phyloP scores from a whole-genome alignment of 2,797 vertebrate genomes.

The Oreortyx pictus region DNA sequence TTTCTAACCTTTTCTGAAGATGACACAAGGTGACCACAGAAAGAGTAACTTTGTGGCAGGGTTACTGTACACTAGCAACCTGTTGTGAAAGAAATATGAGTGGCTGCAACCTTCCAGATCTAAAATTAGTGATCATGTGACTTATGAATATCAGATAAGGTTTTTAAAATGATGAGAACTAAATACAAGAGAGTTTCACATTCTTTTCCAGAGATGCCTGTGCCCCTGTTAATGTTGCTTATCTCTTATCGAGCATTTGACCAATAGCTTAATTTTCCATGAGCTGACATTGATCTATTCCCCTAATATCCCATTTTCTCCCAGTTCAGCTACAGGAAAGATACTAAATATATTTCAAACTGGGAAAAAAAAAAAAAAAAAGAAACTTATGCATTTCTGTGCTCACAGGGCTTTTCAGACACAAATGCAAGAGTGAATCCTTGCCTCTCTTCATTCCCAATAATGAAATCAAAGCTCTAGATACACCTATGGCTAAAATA shows the following conservation, averaged over 20 bases:
- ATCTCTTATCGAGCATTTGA: background rate
- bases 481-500: background rate
- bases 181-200: background rate
- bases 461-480: background rate
- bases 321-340: background rate
- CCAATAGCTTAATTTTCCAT: background rate
- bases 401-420: background rate
- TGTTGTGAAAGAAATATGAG: background rate
- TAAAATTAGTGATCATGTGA: background rate
- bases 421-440: background rate
- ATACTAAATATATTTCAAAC: background rate
- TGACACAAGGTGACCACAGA: background rate
- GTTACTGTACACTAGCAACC: background rate
- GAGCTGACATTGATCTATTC: background rate
- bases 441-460: background rate
- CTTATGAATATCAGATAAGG: background rate
- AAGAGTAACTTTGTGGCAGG: background rate
- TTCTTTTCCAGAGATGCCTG: background rate
- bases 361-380: too few species aligned
- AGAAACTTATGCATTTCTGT: background rate
- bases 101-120: background rate
- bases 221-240: background rate
- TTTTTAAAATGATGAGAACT: slow-evolving; percentile 21
- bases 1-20: background rate
- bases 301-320: background rate